These are phyloP conservation scores for Petrolisthes manimaculis DNA, from an alignment of 2,888 invertebrate species.

Conservation along the genomic window DNA sequence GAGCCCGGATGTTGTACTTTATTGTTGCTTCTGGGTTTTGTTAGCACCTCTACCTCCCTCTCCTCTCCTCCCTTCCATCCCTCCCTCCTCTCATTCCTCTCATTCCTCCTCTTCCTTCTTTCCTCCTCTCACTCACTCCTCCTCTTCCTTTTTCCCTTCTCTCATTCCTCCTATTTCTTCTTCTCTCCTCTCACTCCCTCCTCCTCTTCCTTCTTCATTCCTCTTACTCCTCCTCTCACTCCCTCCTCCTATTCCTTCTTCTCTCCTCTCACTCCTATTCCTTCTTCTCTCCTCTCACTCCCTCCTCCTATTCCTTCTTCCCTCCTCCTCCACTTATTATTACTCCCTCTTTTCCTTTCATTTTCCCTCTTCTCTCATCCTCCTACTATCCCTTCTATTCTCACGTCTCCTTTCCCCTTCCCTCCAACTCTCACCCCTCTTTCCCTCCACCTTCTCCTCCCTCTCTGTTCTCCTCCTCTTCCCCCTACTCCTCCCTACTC, in stretches of 20 bases:
- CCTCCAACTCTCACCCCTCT: background rate
- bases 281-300: background rate
- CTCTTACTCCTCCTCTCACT: slow-evolving; percentile 5
- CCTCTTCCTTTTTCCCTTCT: background rate
- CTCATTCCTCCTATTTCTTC: background rate
- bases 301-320: background rate
- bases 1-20: background rate
- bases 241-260: background rate
- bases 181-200: background rate
- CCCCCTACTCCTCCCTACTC: background rate
- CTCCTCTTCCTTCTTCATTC: background rate
- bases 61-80: background rate
- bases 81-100: background rate
- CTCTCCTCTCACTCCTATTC: background rate
- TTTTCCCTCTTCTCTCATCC: background rate
- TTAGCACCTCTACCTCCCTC: background rate
- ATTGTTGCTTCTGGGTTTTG: background rate
- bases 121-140: slow-evolving; percentile 14
- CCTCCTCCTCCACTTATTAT: background rate
- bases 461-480: background rate
- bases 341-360: background rate
- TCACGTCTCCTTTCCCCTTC: background rate
- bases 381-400: background rate
- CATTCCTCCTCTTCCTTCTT: slow-evolving; percentile 11
- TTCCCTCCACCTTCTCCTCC: background rate